These are phyloP conservation scores for Clupea harengus DNA, from an alignment of 2,113 vertebrate species.

Conservation along the genomic window DNA sequence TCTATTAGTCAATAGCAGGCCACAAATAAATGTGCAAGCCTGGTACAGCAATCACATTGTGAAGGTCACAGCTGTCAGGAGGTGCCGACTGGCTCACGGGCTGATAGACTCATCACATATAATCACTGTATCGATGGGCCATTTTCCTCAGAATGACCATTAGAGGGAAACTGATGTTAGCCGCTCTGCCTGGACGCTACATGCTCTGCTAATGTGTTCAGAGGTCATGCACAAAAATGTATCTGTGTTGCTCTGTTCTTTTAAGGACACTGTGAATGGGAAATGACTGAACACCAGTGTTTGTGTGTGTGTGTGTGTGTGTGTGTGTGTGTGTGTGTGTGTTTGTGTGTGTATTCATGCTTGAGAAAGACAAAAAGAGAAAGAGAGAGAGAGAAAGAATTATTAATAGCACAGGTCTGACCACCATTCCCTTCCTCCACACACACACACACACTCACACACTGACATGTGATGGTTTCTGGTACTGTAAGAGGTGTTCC, in stretches of 20 bases:
- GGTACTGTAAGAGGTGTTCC: conserved; percentile 34
- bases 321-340: conserved; percentile 12
- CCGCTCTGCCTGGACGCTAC: neutral
- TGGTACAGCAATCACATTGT: neutral
- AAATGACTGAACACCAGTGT: neutral
- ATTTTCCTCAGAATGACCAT: neutral
- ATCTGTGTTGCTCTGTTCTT: neutral
- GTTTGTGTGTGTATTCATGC: conserved; percentile 23
- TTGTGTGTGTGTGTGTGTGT: neutral
- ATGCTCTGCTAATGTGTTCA: neutral
- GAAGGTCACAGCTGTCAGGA: conserved; percentile 13
- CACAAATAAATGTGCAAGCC: neutral
- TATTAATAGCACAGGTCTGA: neutral
- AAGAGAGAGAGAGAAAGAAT: neutral
- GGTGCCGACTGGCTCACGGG: neutral
- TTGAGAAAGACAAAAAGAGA: neutral
- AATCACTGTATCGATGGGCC: conserved; percentile 12
- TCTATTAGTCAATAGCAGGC: conserved; percentile 10
- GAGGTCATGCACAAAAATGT: neutral
- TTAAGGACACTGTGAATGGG: neutral
- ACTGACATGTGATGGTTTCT: neutral
- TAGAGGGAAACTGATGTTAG: conserved; percentile 2
- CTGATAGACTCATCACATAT: conserved; percentile 17
- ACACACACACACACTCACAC: neutral
- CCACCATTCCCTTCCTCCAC: neutral